A percentile compares a stretch with the other conserved stretches of the same genome.
Evolutionary conservation across 2,888 invertebrate genomes (phyloP).

Genomic region (Morinoia aosen): DNA sequence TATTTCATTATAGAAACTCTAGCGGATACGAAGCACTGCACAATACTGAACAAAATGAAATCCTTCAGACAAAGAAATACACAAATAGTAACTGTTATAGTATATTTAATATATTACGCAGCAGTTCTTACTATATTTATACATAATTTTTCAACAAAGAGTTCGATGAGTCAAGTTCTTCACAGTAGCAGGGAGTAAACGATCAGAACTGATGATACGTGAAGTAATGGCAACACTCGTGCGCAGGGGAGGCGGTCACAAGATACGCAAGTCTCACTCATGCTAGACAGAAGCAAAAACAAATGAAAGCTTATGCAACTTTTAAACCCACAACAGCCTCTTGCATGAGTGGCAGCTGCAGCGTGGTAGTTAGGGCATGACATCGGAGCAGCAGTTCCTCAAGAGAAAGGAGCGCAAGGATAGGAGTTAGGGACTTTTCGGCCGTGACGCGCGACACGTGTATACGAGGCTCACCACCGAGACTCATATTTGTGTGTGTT

Average conservation of each 20-base stretch:
- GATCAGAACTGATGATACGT: neutral
- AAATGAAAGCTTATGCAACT: neutral
- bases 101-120: too few relatives aligned
- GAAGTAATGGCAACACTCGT: neutral
- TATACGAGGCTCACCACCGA: too few relatives aligned
- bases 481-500: too few relatives aligned
- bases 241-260: neutral
- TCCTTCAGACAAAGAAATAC: neutral
- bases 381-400: neutral
- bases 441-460: too few relatives aligned
- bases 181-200: neutral
- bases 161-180: neutral
- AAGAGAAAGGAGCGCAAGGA: too few relatives aligned
- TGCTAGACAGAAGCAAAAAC: neutral
- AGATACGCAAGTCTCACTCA: neutral
- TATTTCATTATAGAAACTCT: neutral
- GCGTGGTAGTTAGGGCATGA: neutral
- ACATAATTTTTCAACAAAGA: too few relatives aligned
- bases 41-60: neutral
- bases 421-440: too few relatives aligned
- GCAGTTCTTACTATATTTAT: too few relatives aligned
- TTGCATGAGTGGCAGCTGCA: neutral
- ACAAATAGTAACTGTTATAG: neutral
- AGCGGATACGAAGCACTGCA: neutral
- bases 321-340: neutral